Evolutionary conservation across 2,888 invertebrate genomes (phyloP).

Genomic region (Melanotus villosus): DNA sequence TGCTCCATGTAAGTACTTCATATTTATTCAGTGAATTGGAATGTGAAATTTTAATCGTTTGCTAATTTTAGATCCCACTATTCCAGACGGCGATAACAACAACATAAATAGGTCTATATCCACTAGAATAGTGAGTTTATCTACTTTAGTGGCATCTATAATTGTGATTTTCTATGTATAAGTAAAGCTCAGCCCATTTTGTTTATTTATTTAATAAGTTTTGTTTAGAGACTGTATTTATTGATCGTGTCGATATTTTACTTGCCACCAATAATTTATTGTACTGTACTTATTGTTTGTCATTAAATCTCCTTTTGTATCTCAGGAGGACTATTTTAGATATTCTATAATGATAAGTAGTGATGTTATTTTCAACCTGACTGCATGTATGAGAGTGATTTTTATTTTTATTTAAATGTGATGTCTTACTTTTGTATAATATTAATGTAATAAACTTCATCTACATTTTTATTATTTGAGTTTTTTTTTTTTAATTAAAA

Average conservation of each 20-base stretch:
- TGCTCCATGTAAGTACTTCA: constrained; percentile 47
- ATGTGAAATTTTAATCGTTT: background rate
- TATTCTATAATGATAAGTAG: background rate
- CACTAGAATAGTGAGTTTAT: background rate
- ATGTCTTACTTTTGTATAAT: constrained; percentile 27
- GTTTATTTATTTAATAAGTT: constrained; percentile 28
- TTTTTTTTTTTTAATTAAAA: background rate
- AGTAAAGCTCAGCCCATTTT: constrained; percentile 16
- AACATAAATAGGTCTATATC: constrained; percentile 37
- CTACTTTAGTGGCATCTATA: constrained; percentile 16
- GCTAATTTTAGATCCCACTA: constrained; percentile 45
- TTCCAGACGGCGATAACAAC: constrained; percentile 47
- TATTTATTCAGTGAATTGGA: background rate
- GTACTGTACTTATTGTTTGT: constrained; percentile 34
- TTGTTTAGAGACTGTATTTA: constrained; percentile 39
- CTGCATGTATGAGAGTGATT: constrained; percentile 22
- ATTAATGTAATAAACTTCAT: constrained; percentile 15
- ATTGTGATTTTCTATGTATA: constrained; percentile 36
- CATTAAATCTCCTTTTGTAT: background rate
- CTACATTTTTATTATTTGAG: constrained; percentile 4
- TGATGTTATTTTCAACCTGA: constrained; percentile 5
- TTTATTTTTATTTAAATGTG: constrained; percentile 26
- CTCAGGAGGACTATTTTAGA: constrained; percentile 2
- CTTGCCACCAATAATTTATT: constrained; percentile 39
- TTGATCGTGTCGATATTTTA: constrained; percentile 36